A percentile compares a stretch with the other conserved stretches of the same genome.
Evolutionary conservation across 2,888 invertebrate species (phyloP).

Genomic region (Drosophila mayaguana): DNA sequence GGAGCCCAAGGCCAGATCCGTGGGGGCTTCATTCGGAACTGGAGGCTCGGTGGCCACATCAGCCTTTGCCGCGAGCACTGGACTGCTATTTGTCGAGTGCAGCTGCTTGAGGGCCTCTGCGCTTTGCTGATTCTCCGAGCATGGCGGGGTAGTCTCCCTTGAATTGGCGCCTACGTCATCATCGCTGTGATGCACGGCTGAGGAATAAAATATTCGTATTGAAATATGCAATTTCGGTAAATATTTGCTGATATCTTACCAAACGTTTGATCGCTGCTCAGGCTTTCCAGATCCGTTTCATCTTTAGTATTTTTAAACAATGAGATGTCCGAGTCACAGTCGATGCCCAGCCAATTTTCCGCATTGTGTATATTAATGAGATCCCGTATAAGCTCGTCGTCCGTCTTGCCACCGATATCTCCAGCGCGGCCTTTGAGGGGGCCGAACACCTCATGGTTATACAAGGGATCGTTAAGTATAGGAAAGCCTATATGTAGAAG

Average conservation of each 20-base stretch:
- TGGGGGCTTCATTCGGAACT: constrained; percentile 8
- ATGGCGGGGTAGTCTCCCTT: constrained; percentile 89
- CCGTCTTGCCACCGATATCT: constrained; percentile 92
- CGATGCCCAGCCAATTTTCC: constrained; percentile 96
- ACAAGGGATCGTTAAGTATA: constrained; percentile 98
- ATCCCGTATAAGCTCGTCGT: constrained; percentile 94
- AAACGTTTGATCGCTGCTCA: constrained; percentile 70
- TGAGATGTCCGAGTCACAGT: constrained; percentile 93
- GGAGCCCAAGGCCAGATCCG: constrained; percentile 73
- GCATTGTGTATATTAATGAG: constrained; percentile 97
- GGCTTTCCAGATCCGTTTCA: constrained; percentile 86
- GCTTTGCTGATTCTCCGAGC: constrained; percentile 87
- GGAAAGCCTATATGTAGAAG: constrained; percentile 87
- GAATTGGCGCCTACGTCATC: constrained; percentile 89
- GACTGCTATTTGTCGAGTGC: constrained; percentile 27
- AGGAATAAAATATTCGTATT: background rate
- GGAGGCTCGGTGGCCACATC: constrained; percentile 28
- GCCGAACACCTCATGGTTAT: constrained; percentile 98
- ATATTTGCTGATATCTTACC: constrained; percentile 25
- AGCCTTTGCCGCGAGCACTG: constrained; percentile 32
- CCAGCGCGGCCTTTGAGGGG: constrained; percentile 92
- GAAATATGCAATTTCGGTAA: too few relatives aligned
- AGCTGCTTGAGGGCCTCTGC: constrained; percentile 34
- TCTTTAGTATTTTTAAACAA: constrained; percentile 91
- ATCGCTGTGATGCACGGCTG: constrained; percentile 85